These are phyloP conservation scores for Anodontia alba DNA, from an alignment of 2,888 invertebrate genomes.

Conservation along the genomic window DNA sequence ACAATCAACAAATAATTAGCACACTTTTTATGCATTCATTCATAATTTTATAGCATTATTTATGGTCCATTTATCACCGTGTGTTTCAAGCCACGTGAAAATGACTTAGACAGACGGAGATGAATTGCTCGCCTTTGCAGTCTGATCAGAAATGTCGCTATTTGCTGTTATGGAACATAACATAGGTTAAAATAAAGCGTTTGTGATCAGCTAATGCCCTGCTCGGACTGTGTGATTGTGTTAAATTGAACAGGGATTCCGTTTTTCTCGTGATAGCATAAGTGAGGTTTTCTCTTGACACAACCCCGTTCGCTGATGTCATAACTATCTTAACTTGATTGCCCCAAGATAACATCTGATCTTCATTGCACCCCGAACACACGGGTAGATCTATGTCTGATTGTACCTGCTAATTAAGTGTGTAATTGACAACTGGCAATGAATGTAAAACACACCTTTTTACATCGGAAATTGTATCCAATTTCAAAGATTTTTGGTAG, in stretches of 20 bases:
- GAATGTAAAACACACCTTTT: background rate
- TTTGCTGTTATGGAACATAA: too few relatives aligned
- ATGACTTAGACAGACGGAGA: too few relatives aligned
- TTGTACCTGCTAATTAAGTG: conserved; percentile 41
- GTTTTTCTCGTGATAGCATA: too few relatives aligned
- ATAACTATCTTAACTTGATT: background rate
- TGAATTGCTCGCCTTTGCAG: too few relatives aligned
- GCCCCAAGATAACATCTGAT: background rate
- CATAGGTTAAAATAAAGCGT: too few relatives aligned
- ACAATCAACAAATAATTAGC: conserved; percentile 13
- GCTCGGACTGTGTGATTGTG: too few relatives aligned
- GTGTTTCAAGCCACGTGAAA: too few relatives aligned
- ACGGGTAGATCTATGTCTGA: conserved; percentile 12
- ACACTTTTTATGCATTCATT: background rate
- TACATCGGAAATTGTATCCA: conserved; percentile 5
- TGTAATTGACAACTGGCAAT: conserved; percentile 27
- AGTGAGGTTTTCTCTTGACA: too few relatives aligned
- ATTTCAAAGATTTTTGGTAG: conserved; percentile 11
- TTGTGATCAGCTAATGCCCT: too few relatives aligned
- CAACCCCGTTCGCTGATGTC: conserved; percentile 18
- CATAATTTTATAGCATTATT: conserved; percentile 6
- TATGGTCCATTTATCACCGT: background rate
- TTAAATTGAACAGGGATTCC: too few relatives aligned
- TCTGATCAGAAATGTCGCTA: too few relatives aligned
- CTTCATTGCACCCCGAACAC: background rate